phyloP scores from a whole-genome alignment of 2,888 invertebrate species.

The Spatulosminthurus flaviceps region DNA sequence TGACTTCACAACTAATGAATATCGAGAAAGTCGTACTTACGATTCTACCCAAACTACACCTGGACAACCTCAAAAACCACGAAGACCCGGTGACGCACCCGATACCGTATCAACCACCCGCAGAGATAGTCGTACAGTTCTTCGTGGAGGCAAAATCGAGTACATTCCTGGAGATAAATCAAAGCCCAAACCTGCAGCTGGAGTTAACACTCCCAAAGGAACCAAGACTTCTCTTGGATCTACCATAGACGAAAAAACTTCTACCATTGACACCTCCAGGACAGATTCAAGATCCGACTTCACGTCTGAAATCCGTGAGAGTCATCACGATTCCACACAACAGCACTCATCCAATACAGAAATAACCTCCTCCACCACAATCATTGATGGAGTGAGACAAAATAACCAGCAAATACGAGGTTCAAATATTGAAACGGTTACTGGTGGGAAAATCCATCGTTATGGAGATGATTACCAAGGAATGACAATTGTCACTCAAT shows the following conservation, averaged over 20 bases:
- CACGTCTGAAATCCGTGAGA: background rate
- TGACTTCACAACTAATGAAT: background rate
- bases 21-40: slow-evolving; percentile 1
- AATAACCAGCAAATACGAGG: slow-evolving; percentile 50
- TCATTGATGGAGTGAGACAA: background rate
- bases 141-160: slow-evolving; percentile 40
- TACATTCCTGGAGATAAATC: slow-evolving; percentile 20
- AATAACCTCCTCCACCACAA: slow-evolving; percentile 1
- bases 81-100: too few species aligned
- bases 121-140: slow-evolving; percentile 30
- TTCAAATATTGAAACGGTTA: slow-evolving; percentile 58
- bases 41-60: background rate
- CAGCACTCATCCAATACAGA: background rate
- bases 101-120: background rate
- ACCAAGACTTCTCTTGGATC: slow-evolving; percentile 29
- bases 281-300: background rate
- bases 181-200: slow-evolving; percentile 31
- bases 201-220: slow-evolving; percentile 10
- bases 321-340: slow-evolving; percentile 6
- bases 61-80: too few species aligned
- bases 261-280: background rate
- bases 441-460: slow-evolving; percentile 58
- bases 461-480: slow-evolving; percentile 61
- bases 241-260: background rate
- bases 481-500: slow-evolving; percentile 60